phyloP scores from a whole-genome alignment of 1,140 invertebrate genomes.

The Neodiprion virginianus region DNA sequence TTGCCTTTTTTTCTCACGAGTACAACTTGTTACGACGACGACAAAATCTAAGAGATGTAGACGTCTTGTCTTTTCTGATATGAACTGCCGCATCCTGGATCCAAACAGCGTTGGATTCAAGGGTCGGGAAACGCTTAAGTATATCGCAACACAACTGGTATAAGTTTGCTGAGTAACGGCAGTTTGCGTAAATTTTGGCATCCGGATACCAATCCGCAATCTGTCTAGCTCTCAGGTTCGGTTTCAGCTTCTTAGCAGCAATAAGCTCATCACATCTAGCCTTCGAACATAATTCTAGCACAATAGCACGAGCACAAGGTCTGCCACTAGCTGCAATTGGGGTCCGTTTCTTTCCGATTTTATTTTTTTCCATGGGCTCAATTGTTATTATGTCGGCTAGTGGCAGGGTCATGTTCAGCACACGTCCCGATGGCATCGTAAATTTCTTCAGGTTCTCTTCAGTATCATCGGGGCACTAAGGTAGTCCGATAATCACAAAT shows the following conservation, averaged over 20 bases:
- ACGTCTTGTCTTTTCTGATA: not conserved
- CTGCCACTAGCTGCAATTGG: not conserved
- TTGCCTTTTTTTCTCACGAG: not conserved
- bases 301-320: not conserved
- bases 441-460: not conserved
- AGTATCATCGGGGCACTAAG: not conserved
- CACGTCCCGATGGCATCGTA: not conserved
- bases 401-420: not conserved
- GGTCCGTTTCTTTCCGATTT: not conserved
- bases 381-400: not conserved
- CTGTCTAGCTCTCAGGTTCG: not conserved
- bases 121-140: not conserved
- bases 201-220: not conserved
- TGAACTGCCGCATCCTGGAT: not conserved
- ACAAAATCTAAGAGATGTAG: too few species aligned
- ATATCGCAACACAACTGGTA: not conserved
- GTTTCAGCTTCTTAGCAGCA: conserved; percentile 8
- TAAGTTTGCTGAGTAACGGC: not conserved
- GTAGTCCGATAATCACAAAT: not conserved
- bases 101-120: not conserved
- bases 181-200: not conserved
- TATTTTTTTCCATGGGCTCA: not conserved
- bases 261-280: not conserved
- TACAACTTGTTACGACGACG: too few species aligned
- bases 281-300: not conserved